Evolutionary conservation across 2,797 vertebrate genomes (phyloP).

Genomic region (Enteromius anoplus): DNA sequence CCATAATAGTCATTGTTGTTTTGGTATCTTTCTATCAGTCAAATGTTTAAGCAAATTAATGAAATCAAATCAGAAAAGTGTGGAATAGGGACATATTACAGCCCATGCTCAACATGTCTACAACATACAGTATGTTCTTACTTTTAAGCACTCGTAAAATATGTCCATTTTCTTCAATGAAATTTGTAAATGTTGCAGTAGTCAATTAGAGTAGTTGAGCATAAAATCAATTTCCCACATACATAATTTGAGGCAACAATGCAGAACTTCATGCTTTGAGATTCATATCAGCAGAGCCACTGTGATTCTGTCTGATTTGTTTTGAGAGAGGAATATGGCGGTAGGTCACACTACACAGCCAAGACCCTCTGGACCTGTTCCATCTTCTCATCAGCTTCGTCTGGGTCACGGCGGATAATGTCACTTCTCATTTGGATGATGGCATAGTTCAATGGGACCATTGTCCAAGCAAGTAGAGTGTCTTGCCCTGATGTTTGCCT

Average conservation of each 20-base stretch:
- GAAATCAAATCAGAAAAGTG: not conserved
- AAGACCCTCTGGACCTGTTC: constrained; percentile 37
- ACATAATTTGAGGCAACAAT: not conserved
- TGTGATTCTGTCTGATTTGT: constrained; percentile 19
- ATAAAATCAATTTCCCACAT: not conserved
- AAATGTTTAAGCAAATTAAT: not conserved
- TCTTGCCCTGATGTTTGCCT: constrained; percentile 44
- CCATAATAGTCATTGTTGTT: not conserved
- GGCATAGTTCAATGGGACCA: constrained; percentile 45
- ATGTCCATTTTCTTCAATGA: not conserved
- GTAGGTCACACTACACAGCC: constrained; percentile 39
- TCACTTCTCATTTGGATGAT: constrained; percentile 58
- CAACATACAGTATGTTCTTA: not conserved
- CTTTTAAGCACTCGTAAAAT: not conserved
- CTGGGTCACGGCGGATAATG: constrained; percentile 53
- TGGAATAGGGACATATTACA: not conserved
- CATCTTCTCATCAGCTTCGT: constrained; percentile 41
- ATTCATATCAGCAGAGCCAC: not conserved
- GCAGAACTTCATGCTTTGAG: not conserved
- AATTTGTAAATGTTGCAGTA: not conserved
- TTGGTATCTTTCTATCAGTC: not conserved
- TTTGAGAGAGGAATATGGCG: constrained; percentile 26
- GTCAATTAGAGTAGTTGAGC: constrained; percentile 18
- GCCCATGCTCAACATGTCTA: not conserved
- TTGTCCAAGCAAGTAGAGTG: constrained; percentile 36